Conservation (phyloP, 2,888 invertebrate species). For the Andrena fulva region DNA sequence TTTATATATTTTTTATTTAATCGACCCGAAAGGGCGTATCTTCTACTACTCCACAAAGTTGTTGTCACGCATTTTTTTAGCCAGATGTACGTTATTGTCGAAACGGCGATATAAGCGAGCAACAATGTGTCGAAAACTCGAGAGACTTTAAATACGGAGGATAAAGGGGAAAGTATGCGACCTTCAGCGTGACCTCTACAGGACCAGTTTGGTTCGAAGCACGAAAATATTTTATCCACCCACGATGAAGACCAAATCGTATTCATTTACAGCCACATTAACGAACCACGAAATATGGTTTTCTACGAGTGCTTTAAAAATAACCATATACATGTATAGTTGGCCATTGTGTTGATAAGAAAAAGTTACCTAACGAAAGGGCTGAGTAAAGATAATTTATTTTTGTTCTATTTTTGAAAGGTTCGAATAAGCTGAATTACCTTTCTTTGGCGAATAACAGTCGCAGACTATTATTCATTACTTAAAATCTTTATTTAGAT, state of each 20-base stretch:
- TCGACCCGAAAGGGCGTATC: no score
- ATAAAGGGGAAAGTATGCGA: constrained; percentile 38
- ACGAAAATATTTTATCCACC: constrained; percentile 42
- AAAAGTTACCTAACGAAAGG: no score
- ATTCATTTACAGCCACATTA: neutral
- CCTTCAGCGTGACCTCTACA: constrained; percentile 51
- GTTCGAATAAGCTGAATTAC: no score
- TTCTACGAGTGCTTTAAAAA: neutral
- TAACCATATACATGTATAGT: neutral
- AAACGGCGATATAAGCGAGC: neutral
- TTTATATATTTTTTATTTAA: no score
- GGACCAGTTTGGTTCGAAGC: constrained; percentile 52
- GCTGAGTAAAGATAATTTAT: no score
- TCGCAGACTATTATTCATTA: no score
- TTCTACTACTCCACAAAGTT: no score
- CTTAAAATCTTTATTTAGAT: no score
- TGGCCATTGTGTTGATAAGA: neutral
- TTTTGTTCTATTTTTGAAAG: no score
- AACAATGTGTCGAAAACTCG: neutral
- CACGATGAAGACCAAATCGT: constrained; percentile 20
- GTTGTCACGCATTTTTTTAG: no score
- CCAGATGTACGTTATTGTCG: neutral
- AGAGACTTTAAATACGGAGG: neutral
- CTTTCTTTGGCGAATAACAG: no score
- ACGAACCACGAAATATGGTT: neutral